A percentile compares a stretch with the other conserved stretches of the same genome.
These are phyloP conservation scores for Bilobella aurantiaca DNA, from an alignment of 1,140 invertebrate species.

Conservation along the genomic window DNA sequence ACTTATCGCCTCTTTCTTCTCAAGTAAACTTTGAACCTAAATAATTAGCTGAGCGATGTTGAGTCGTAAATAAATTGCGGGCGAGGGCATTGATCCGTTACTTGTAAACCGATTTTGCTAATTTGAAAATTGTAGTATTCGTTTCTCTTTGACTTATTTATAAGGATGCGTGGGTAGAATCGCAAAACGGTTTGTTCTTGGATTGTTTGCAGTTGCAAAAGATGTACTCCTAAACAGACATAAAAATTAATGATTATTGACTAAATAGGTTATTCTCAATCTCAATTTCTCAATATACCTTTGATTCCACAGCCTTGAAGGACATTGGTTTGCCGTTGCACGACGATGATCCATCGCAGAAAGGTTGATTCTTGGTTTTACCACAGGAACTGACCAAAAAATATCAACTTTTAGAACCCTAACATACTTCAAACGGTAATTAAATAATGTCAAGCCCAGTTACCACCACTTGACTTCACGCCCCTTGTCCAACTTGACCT, in stretches of 20 bases:
- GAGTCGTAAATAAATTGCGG: too few species aligned
- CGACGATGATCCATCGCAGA: not conserved
- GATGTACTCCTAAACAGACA: not conserved
- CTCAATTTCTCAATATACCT: not conserved
- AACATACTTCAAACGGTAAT: not conserved
- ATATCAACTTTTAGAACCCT: not conserved
- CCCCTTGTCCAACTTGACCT: constrained; percentile 1
- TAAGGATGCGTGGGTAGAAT: not conserved
- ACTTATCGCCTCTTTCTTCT: too few species aligned
- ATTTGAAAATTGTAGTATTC: not conserved
- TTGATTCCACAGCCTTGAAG: not conserved
- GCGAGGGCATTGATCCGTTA: too few species aligned
- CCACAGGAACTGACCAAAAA: not conserved
- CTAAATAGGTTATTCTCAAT: not conserved
- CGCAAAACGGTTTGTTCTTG: constrained; percentile 6
- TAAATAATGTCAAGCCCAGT: not conserved
- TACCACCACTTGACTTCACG: constrained; percentile 1
- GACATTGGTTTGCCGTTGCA: not conserved
- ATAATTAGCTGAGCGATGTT: not conserved
- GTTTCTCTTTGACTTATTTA: not conserved
- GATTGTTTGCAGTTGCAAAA: not conserved
- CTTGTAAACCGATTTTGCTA: too few species aligned
- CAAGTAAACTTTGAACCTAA: too few species aligned
- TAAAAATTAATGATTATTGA: not conserved
- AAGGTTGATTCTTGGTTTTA: not conserved